Base-by-base conservation (phyloP, 2,888 invertebrate genomes). In the Microctonus hyperodae region DNA sequence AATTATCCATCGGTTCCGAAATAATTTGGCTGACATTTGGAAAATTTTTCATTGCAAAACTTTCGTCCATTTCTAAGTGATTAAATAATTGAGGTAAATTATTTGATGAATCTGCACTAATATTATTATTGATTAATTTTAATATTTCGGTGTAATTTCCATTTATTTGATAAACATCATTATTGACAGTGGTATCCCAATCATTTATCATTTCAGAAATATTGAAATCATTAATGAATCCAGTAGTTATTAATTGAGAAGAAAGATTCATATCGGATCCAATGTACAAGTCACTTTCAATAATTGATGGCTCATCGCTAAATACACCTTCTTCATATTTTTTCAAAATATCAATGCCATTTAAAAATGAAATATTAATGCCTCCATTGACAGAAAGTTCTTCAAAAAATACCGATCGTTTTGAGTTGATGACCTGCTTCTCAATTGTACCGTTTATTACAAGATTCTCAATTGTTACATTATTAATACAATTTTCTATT, bases 281-380 rank as follows among this genome's bases (percentile, higher is more conserved):
- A 67, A 74, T 72, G 63, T 80, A 78, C 59, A 81, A 62, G 20
- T 81, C 72, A 22, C 81, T 79, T n/a, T 66, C 55, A 9, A 81
- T 78, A 1, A 76, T 70, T n/a, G 72, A 67, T 11, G 74, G 61
- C 22, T 77, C 73, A 31, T 74, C 58, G 48, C 73, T 75, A 1
- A 73, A 64, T 28, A 79, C 60, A 11, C 76, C 73, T 28, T 71
- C 64, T 0, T 59, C 33, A 40, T 73, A 77, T 40, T 72, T 75
- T 0, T 68, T 55, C 3, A 48, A 63, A 23, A 77, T 20, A 35
- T 77, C 48, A 0, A 78, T 10, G 37, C 70, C 64, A 25, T 76
- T 79, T 1, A 81, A 44, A 5, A 63, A 53, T 1, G 59, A 31
- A 1, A 71, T 67, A 28, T 69, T 33, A 1, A 77, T 44, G 9